phyloP scores from a whole-genome alignment of 2,888 invertebrate genomes.

The Zelleria hepariella region DNA sequence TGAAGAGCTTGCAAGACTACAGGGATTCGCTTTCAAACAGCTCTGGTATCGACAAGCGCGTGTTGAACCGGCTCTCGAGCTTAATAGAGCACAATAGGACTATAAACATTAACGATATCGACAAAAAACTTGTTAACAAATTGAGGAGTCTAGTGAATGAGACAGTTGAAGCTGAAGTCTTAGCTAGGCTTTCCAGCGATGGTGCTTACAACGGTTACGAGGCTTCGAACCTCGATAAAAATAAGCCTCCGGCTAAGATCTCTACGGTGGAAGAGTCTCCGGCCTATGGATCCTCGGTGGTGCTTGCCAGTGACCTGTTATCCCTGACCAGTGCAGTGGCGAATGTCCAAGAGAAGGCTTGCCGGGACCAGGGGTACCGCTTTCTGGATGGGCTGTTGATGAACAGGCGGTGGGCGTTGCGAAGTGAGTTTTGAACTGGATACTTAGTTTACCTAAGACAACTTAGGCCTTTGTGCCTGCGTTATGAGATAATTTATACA shows the following conservation, averaged over 20 bases:
- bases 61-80: constrained; percentile 30
- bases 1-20: constrained; percentile 13
- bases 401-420: constrained; percentile 71
- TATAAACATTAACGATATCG: constrained; percentile 32
- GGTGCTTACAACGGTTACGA: constrained; percentile 29
- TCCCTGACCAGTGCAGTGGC: constrained; percentile 61
- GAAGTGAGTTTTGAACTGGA: constrained; percentile 62
- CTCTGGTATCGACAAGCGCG: constrained; percentile 28
- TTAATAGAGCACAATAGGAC: constrained; percentile 36
- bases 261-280: constrained; percentile 54
- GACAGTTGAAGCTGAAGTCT: constrained; percentile 12
- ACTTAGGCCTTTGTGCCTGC: too few relatives aligned
- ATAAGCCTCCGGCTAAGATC: constrained; percentile 21
- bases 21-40: constrained; percentile 27
- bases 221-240: constrained; percentile 15
- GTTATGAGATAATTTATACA: too few relatives aligned
- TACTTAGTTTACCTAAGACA: too few relatives aligned
- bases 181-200: constrained; percentile 8
- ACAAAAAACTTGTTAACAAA: constrained; percentile 37
- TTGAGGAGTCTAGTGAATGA: constrained; percentile 32
- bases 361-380: constrained; percentile 62
- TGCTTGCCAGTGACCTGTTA: constrained; percentile 60
- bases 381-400: constrained; percentile 60
- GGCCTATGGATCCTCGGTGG: constrained; percentile 62
- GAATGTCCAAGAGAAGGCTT: constrained; percentile 53